Conservation (phyloP, 2,888 invertebrate species). For the Drosophila hamatofila region DNA sequence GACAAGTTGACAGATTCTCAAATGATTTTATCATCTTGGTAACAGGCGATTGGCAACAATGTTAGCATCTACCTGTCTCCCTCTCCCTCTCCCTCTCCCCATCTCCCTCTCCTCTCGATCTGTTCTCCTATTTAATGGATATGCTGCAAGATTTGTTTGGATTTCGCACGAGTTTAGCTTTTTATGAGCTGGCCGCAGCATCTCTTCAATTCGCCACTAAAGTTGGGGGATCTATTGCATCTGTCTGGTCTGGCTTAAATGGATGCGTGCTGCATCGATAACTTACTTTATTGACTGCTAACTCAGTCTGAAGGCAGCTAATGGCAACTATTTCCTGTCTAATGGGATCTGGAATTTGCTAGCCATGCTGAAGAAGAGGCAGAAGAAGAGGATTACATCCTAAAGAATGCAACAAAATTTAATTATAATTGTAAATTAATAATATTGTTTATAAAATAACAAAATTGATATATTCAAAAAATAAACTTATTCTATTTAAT, state of each 20-base stretch:
- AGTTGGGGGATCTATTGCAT: slow-evolving; percentile 51
- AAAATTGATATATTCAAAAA: too few species aligned
- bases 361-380: too few species aligned
- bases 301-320: slow-evolving; percentile 5
- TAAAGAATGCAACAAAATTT: neutral
- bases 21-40: slow-evolving; percentile 73
- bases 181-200: slow-evolving; percentile 32
- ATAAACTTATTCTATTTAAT: too few species aligned
- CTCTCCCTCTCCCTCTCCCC: neutral
- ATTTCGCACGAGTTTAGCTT: slow-evolving; percentile 32
- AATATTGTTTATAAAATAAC: too few species aligned
- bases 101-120: slow-evolving; percentile 2
- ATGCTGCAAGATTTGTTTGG: slow-evolving; percentile 43
- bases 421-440: neutral
- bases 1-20: slow-evolving; percentile 77
- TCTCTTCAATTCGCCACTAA: slow-evolving; percentile 34
- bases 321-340: slow-evolving; percentile 16
- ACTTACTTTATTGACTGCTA: slow-evolving; percentile 45
- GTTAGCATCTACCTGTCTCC: slow-evolving; percentile 26
- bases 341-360: slow-evolving; percentile 18
- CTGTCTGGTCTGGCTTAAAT: slow-evolving; percentile 15
- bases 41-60: slow-evolving; percentile 62
- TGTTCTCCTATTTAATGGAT: slow-evolving; percentile 34
- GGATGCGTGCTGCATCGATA: slow-evolving; percentile 23
- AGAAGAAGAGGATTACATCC: too few species aligned